Conservation (phyloP, 2,888 invertebrate species). For the Unio pictorum region DNA sequence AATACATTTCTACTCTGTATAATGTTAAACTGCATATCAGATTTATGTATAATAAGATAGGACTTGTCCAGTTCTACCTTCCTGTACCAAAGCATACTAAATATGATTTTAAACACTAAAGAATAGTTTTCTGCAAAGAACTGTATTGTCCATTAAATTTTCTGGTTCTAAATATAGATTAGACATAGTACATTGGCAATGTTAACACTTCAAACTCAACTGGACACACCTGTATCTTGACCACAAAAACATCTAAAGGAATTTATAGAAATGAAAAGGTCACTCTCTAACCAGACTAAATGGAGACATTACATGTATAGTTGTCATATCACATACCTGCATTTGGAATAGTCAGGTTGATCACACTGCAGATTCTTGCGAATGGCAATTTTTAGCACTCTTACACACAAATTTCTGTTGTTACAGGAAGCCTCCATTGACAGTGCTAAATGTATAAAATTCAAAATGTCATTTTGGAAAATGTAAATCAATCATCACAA, state of each 20-base stretch:
- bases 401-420: slow-evolving; percentile 51
- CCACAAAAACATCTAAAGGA: too few species aligned
- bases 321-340: slow-evolving; percentile 50
- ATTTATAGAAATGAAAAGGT: too few species aligned
- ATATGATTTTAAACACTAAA: too few species aligned
- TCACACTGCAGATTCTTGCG: slow-evolving; percentile 58
- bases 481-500: not conserved
- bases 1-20: too few species aligned
- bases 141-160: not conserved
- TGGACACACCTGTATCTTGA: too few species aligned
- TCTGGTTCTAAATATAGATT: not conserved
- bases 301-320: too few species aligned
- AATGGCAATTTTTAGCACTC: slow-evolving; percentile 66
- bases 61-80: too few species aligned
- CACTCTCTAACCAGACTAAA: too few species aligned
- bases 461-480: not conserved
- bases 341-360: slow-evolving; percentile 53
- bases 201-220: not conserved
- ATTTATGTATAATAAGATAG: too few species aligned
- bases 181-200: not conserved
- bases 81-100: too few species aligned
- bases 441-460: slow-evolving; percentile 42
- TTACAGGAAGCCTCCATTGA: slow-evolving; percentile 55
- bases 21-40: too few species aligned
- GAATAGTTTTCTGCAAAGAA: too few species aligned